These are phyloP conservation scores for Dasysyrphus tricinctus DNA, from an alignment of 2,888 invertebrate genomes.

Conservation along the genomic window DNA sequence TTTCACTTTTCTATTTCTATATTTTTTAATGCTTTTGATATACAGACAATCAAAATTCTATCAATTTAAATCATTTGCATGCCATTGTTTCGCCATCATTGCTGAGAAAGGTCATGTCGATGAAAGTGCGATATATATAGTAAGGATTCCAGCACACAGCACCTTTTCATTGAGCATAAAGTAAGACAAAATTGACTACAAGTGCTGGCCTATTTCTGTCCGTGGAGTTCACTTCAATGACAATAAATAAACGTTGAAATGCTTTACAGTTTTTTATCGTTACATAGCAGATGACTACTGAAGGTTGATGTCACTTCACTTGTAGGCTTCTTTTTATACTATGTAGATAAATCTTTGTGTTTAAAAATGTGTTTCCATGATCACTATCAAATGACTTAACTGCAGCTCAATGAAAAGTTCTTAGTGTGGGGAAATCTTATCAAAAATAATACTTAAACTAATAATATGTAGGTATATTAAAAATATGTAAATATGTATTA, in stretches of 20 bases:
- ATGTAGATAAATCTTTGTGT: no score
- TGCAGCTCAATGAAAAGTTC: neutral
- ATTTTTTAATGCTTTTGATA: no score
- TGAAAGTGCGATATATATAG: neutral
- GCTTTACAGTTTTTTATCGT: neutral
- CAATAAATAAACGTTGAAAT: no score
- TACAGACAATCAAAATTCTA: neutral
- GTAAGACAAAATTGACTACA: neutral
- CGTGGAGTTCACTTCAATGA: neutral
- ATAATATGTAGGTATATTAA: neutral
- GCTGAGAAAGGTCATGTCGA: neutral
- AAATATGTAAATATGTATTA: neutral
- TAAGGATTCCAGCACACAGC: neutral
- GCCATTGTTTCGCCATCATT: neutral
- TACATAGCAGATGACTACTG: neutral
- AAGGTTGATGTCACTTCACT: neutral
- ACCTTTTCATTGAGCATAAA: neutral
- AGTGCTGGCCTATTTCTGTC: neutral
- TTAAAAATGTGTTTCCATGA: neutral
- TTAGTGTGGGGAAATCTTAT: neutral
- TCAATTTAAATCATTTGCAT: neutral
- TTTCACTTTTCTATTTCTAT: no score
- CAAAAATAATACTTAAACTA: constrained; percentile 2
- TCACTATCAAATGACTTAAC: neutral
- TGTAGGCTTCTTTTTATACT: no score